phyloP scores from a whole-genome alignment of 2,797 vertebrate genomes.

The Amazona ochrocephala region DNA sequence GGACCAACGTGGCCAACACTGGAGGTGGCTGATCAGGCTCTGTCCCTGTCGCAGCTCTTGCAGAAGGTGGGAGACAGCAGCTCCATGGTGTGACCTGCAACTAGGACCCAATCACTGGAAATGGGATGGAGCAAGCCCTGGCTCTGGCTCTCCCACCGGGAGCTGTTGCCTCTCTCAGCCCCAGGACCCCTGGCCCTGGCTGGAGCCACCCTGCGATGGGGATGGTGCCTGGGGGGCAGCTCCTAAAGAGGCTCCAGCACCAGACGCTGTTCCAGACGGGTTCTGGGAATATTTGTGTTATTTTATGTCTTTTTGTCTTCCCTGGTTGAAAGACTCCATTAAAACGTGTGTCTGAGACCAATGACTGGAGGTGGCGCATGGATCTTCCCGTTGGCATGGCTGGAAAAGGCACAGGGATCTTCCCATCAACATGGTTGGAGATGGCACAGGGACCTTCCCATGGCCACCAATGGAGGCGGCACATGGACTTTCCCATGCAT shows the following conservation, averaged over 20 bases:
- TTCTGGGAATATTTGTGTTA: neutral
- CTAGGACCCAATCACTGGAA: rapidly evolving
- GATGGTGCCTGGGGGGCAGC: neutral
- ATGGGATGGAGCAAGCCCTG: neutral
- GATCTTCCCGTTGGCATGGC: rapidly evolving
- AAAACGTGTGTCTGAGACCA: neutral
- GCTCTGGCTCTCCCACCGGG: rapidly evolving
- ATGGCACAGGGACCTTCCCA: neutral
- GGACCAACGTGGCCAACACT: neutral
- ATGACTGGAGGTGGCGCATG: neutral
- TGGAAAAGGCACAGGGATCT: neutral
- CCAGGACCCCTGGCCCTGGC: rapidly evolving
- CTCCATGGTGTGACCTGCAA: constrained; percentile 80
- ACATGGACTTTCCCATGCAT: neutral
- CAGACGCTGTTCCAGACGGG: neutral
- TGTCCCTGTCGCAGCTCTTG: constrained; percentile 76
- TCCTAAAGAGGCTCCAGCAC: neutral
- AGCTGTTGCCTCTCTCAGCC: neutral
- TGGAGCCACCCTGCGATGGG: rapidly evolving
- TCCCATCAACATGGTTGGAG: rapidly evolving
- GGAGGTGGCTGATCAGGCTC: neutral
- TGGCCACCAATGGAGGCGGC: neutral
- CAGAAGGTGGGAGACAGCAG: constrained; percentile 78
- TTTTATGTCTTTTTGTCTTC: neutral
- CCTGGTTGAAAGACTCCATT: neutral